These are phyloP conservation scores for Glaucomys volans DNA, from an alignment of 2,113 vertebrate genomes.

Conservation along the genomic window DNA sequence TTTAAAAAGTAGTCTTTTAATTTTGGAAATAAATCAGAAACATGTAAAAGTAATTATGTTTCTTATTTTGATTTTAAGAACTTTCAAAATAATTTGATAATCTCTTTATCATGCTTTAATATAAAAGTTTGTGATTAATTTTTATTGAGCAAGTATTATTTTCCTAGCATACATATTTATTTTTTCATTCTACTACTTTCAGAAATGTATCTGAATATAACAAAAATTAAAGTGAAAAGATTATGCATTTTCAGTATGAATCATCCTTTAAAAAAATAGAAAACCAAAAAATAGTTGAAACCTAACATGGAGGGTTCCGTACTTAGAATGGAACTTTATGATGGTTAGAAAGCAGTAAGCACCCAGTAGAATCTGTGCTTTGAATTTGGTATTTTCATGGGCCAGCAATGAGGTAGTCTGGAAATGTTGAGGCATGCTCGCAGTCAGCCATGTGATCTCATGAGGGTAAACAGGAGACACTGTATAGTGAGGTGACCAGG, in stretches of 20 bases:
- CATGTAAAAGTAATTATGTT: background rate
- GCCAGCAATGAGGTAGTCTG: background rate
- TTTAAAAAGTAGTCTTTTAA: background rate
- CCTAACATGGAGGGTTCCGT: background rate
- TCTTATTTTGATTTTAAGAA: background rate
- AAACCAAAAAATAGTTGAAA: background rate
- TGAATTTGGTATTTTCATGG: background rate
- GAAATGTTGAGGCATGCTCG: too few species aligned
- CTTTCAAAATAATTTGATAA: background rate
- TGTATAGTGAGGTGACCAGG: too few species aligned
- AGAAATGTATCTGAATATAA: background rate
- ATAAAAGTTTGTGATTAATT: background rate
- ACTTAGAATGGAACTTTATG: background rate
- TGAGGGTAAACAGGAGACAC: background rate
- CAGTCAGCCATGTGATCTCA: background rate
- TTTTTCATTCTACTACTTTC: background rate
- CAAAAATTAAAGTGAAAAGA: background rate
- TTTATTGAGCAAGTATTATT: background rate
- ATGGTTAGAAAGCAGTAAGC: background rate
- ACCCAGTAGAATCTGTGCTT: background rate
- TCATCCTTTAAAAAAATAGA: background rate
- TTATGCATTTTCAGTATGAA: background rate
- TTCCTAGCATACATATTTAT: background rate
- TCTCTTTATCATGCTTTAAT: background rate
- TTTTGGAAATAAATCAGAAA: background rate